Conservation (phyloP, 1,140 invertebrate species). For the Aporrectodea caliginosa region DNA sequence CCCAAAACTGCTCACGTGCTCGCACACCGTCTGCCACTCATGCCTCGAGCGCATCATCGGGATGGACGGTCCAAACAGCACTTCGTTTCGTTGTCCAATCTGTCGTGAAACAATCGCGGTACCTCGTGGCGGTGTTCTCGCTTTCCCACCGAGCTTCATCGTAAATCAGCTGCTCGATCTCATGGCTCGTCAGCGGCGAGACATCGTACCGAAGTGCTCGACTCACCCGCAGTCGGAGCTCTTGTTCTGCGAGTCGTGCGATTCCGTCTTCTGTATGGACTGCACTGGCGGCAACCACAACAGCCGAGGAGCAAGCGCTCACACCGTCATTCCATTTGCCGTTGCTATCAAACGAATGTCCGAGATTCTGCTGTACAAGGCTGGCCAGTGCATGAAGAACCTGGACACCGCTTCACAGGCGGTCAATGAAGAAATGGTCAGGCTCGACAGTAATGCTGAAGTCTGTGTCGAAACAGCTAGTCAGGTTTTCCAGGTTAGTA, state of each 20-base stretch:
- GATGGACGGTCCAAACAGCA: conserved; percentile 62
- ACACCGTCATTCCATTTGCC: conserved; percentile 90
- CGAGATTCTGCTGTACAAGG: conserved; percentile 90
- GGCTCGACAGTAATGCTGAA: conserved; percentile 66
- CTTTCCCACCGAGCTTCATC: conserved; percentile 86
- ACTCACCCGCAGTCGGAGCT: conserved; percentile 76
- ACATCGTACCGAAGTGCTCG: conserved; percentile 89
- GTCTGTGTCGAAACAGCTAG: conserved; percentile 59
- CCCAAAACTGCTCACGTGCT: conserved; percentile 88
- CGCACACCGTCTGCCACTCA: conserved; percentile 86
- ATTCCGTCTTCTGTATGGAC: conserved; percentile 84
- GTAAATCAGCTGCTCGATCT: conserved; percentile 91
- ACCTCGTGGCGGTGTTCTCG: conserved; percentile 79
- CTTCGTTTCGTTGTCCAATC: conserved; percentile 85
- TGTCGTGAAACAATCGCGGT: conserved; percentile 86
- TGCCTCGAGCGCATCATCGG: conserved; percentile 78
- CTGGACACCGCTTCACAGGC: conserved; percentile 55
- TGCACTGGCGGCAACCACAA: conserved; percentile 60
- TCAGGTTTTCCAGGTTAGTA: conserved; percentile 69
- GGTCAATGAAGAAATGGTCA: conserved; percentile 66
- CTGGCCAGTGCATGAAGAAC: conserved; percentile 62
- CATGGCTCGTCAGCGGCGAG: conserved; percentile 77
- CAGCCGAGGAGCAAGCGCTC: conserved; percentile 54
- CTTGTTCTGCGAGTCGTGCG: conserved; percentile 91
- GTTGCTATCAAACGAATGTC: conserved; percentile 95